phyloP scores from a whole-genome alignment of 2,797 vertebrate genomes.

The Squalus acanthias region DNA sequence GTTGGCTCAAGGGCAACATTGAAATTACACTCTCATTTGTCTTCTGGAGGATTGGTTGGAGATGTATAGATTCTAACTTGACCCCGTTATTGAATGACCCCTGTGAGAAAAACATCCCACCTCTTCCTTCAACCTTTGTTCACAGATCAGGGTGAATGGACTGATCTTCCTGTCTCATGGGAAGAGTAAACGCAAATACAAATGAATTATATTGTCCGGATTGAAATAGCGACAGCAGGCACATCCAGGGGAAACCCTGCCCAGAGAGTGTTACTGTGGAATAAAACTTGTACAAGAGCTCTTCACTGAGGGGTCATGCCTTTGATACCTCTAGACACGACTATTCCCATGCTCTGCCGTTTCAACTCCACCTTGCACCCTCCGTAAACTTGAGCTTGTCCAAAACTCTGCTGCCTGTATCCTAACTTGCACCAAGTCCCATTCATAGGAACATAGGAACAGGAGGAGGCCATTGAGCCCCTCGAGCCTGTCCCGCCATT shows the following conservation, averaged over 20 bases:
- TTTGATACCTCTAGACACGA: background rate
- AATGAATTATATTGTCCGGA: background rate
- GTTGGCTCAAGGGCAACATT: slow-evolving; percentile 30
- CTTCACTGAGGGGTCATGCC: background rate
- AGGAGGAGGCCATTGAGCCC: too few species aligned
- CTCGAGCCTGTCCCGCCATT: too few species aligned
- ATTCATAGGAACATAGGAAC: too few species aligned
- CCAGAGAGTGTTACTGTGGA: background rate
- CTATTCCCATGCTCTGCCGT: background rate
- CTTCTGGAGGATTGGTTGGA: background rate
- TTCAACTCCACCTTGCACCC: background rate
- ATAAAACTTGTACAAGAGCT: background rate
- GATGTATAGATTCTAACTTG: slow-evolving; percentile 16
- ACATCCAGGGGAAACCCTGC: background rate
- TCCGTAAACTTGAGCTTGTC: too few species aligned
- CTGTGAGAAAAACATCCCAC: background rate
- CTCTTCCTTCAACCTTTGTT: background rate
- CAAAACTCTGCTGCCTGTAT: too few species aligned
- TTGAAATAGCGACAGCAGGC: background rate
- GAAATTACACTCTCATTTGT: background rate
- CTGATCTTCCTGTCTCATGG: background rate
- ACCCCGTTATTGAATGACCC: slow-evolving; percentile 13
- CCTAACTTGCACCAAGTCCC: too few species aligned
- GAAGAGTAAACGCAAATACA: background rate
- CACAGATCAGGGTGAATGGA: background rate